phyloP scores from a whole-genome alignment of 2,113 vertebrate species.

The Odontophorus gujanensis region DNA sequence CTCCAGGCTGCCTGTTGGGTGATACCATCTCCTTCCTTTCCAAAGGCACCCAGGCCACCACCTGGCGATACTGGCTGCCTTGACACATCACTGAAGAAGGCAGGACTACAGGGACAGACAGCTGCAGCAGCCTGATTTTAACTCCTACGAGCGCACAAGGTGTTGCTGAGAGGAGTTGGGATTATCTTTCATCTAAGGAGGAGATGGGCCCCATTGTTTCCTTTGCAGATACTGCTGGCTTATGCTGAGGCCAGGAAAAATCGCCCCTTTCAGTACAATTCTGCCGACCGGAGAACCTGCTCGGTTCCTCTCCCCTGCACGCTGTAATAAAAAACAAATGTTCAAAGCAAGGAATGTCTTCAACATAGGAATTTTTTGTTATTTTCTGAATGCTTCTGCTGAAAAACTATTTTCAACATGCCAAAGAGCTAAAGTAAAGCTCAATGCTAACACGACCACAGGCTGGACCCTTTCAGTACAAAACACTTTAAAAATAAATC shows the following conservation, averaged over 20 bases:
- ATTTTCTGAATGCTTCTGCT: not conserved
- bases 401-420: conserved; percentile 36
- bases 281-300: not conserved
- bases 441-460: not conserved
- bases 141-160: not conserved
- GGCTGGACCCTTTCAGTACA: not conserved
- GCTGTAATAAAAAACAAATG: conserved; percentile 43
- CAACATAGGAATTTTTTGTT: not conserved
- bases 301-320: not conserved
- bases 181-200: not conserved
- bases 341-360: not conserved
- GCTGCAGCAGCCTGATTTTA: conserved; percentile 8
- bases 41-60: not conserved
- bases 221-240: not conserved
- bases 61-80: not conserved
- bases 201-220: conserved; percentile 28
- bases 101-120: not conserved
- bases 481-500: conserved; percentile 52
- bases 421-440: not conserved
- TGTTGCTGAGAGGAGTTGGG: not conserved
- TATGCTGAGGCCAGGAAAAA: conserved; percentile 5
- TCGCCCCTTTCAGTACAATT: not conserved
- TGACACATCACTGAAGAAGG: not conserved
- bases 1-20: not conserved
- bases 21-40: conserved; percentile 8